phyloP scores from a whole-genome alignment of 2,797 vertebrate genomes.

The Liasis olivaceus region DNA sequence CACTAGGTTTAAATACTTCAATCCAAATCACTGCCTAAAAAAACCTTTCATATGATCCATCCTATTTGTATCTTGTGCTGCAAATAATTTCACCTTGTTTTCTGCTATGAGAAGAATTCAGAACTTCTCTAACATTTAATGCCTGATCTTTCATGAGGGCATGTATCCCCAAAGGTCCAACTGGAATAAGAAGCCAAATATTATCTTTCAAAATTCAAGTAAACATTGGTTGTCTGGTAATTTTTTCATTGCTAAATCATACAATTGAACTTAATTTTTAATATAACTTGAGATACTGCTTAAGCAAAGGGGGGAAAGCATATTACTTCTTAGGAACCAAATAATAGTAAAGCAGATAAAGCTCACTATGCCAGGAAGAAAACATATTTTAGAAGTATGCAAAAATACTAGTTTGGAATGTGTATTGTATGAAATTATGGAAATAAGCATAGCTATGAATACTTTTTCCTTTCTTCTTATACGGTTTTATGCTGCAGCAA shows the following conservation, averaged over 20 bases:
- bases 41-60: neutral
- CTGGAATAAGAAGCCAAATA: neutral
- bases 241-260: slow-evolving; percentile 52
- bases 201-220: slow-evolving; percentile 37
- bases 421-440: slow-evolving; percentile 24
- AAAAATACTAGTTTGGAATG: slow-evolving; percentile 24
- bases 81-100: neutral
- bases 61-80: neutral
- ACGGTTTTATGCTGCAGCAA: slow-evolving; percentile 14
- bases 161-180: slow-evolving; percentile 23
- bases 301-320: slow-evolving; percentile 70
- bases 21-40: neutral
- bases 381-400: neutral
- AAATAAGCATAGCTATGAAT: slow-evolving; percentile 18
- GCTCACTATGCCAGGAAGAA: slow-evolving; percentile 26
- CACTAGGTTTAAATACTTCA: neutral
- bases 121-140: slow-evolving; percentile 13
- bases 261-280: slow-evolving; percentile 61
- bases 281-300: slow-evolving; percentile 56
- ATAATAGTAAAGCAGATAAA: slow-evolving; percentile 61
- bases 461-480: neutral
- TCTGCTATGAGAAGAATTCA: neutral
- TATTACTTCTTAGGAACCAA: slow-evolving; percentile 80
- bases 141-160: neutral
- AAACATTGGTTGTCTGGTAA: slow-evolving; percentile 47